Conservation (phyloP, 2,797 vertebrate genomes). For the Enteromius radiatus region DNA sequence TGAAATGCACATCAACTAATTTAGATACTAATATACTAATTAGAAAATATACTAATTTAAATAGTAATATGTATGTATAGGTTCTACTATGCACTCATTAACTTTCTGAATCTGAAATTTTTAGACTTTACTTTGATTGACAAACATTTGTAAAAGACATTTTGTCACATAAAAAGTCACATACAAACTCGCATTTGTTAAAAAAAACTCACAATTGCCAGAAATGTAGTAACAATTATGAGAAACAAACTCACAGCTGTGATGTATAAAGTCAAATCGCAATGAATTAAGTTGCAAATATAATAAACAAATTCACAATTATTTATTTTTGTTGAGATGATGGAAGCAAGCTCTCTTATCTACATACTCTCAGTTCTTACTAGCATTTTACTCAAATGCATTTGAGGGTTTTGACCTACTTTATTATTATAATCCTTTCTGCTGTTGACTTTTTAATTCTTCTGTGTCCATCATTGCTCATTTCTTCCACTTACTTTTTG, state of each 20-base stretch:
- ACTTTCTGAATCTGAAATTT: too few species aligned
- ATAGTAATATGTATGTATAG: neutral
- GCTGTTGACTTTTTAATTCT: neutral
- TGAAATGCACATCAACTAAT: neutral
- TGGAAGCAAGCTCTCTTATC: neutral
- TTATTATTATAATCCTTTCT: constrained; percentile 18
- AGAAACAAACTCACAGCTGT: neutral
- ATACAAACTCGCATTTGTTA: too few species aligned
- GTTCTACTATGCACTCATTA: too few species aligned
- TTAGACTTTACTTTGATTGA: neutral
- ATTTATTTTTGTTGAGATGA: neutral
- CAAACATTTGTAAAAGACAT: neutral
- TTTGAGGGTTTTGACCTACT: constrained; percentile 30
- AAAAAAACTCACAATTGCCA: too few species aligned
- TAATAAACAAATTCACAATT: neutral
- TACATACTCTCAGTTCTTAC: neutral
- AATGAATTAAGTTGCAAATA: neutral
- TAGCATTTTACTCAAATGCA: neutral
- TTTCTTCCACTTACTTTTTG: constrained; percentile 12
- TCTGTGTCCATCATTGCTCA: constrained; percentile 19
- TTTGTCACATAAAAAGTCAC: neutral
- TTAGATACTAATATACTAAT: too few species aligned
- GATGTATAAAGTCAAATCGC: neutral
- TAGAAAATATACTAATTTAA: neutral
- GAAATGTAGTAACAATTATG: neutral